phyloP scores from a whole-genome alignment of 2,888 invertebrate species.

The Punctoribates punctum region DNA sequence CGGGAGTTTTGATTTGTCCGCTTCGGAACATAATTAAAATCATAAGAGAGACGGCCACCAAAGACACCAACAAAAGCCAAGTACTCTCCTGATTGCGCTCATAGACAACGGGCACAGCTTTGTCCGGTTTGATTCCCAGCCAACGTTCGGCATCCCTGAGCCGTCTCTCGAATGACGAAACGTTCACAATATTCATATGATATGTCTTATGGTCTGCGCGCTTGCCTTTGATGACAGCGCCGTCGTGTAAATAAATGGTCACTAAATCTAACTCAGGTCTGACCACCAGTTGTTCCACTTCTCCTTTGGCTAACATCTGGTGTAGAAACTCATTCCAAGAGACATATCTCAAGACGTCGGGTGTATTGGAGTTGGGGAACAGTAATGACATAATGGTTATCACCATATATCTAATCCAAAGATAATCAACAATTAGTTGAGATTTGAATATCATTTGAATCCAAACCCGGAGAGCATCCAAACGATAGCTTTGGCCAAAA shows the following conservation, averaged over 20 bases:
- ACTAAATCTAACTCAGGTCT: constrained; percentile 79
- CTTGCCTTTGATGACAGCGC: constrained; percentile 79
- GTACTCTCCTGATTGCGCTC: constrained; percentile 72
- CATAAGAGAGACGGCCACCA: constrained; percentile 60
- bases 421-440: background rate
- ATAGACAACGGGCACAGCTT: constrained; percentile 73
- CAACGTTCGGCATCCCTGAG: constrained; percentile 75
- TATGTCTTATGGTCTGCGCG: constrained; percentile 65
- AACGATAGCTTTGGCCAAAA: constrained; percentile 70
- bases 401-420: constrained; percentile 62
- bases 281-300: constrained; percentile 78
- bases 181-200: constrained; percentile 79
- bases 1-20: constrained; percentile 57
- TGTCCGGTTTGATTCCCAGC: constrained; percentile 73
- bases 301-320: constrained; percentile 88
- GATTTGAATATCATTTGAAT: background rate
- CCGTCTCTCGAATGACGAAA: constrained; percentile 82
- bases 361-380: constrained; percentile 67
- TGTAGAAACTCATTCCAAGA: constrained; percentile 92
- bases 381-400: constrained; percentile 65
- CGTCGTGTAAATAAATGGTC: constrained; percentile 75
- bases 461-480: constrained; percentile 60
- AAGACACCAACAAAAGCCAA: constrained; percentile 65
- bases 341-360: constrained; percentile 61
- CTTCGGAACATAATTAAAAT: constrained; percentile 42